Percentiles rank a stretch among this genome's conserved stretches.
Evolutionary conservation across 2,113 vertebrate species (phyloP).

Genomic region (Corydoras sp.): DNA sequence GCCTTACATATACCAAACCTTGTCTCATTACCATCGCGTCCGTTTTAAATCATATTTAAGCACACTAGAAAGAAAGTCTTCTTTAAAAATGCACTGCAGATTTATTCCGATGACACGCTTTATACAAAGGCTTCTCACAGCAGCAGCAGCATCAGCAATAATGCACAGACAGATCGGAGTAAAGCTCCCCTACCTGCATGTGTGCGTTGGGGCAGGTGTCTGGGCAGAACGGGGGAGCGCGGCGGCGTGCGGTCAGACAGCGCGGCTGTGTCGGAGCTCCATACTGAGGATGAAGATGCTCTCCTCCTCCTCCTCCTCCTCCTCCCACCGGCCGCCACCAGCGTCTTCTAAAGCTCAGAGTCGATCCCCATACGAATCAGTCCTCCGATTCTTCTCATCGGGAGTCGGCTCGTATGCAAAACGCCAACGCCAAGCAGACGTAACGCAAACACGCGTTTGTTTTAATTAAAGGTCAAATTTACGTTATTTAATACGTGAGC

Average conservation of each 20-base stretch:
- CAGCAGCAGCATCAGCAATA: not conserved
- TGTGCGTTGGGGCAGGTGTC: slow-evolving; percentile 42
- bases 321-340: slow-evolving; percentile 8
- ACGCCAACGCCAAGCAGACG: not conserved
- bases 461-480: no score
- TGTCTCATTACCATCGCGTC: no score
- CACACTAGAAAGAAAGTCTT: no score
- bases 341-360: slow-evolving; percentile 6
- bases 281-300: slow-evolving; percentile 35
- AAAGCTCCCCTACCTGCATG: slow-evolving; percentile 39
- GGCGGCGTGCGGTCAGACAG: slow-evolving; percentile 36
- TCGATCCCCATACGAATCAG: not conserved
- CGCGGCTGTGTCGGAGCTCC: slow-evolving; percentile 32
- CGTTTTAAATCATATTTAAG: no score
- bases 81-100: not conserved
- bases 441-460: no score
- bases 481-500: no score
- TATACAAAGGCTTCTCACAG: slow-evolving; percentile 15
- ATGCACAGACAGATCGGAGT: not conserved
- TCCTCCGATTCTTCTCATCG: not conserved
- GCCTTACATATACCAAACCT: no score
- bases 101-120: not conserved
- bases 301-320: slow-evolving; percentile 5
- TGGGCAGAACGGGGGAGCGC: slow-evolving; percentile 32
- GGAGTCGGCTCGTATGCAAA: not conserved